phyloP scores from a whole-genome alignment of 2,888 invertebrate species.

The Diploptera punctata region DNA sequence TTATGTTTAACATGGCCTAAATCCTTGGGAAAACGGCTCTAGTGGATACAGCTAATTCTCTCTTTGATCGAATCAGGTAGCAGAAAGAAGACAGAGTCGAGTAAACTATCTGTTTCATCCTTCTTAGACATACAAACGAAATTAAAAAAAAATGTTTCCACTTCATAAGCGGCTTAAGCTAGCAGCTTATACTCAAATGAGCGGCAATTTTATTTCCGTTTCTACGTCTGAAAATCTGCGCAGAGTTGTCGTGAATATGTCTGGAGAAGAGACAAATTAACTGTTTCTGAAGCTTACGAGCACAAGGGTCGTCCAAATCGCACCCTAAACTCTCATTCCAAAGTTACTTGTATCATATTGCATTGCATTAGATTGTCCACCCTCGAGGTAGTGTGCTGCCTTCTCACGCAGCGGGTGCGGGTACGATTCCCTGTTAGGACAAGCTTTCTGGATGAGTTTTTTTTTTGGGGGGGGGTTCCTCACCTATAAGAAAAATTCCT shows the following conservation, averaged over 20 bases:
- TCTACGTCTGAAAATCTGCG: constrained; percentile 6
- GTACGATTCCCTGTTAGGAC: too few relatives aligned
- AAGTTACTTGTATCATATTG: too few relatives aligned
- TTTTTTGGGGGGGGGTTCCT: too few relatives aligned
- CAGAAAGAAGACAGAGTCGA: not conserved
- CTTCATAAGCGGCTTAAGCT: constrained; percentile 25
- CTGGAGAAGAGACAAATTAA: constrained; percentile 1
- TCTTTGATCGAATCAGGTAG: not conserved
- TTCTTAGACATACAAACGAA: constrained; percentile 19
- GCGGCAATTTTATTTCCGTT: constrained; percentile 14
- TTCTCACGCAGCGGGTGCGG: too few relatives aligned
- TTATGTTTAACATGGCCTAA: not conserved
- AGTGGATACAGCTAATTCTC: not conserved
- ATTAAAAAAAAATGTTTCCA: constrained; percentile 26
- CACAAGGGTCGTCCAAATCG: not conserved
- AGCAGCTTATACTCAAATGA: constrained; percentile 15
- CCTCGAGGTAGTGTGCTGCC: too few relatives aligned
- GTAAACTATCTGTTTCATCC: not conserved
- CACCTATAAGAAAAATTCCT: too few relatives aligned
- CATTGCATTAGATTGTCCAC: too few relatives aligned
- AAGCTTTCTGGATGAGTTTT: too few relatives aligned
- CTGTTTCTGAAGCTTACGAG: constrained; percentile 6
- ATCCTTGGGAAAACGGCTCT: not conserved
- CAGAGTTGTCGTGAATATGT: not conserved
- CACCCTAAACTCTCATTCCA: too few relatives aligned